These are phyloP conservation scores for Ancistrus triradiatus DNA, from an alignment of 2,113 vertebrate genomes.

Conservation along the genomic window DNA sequence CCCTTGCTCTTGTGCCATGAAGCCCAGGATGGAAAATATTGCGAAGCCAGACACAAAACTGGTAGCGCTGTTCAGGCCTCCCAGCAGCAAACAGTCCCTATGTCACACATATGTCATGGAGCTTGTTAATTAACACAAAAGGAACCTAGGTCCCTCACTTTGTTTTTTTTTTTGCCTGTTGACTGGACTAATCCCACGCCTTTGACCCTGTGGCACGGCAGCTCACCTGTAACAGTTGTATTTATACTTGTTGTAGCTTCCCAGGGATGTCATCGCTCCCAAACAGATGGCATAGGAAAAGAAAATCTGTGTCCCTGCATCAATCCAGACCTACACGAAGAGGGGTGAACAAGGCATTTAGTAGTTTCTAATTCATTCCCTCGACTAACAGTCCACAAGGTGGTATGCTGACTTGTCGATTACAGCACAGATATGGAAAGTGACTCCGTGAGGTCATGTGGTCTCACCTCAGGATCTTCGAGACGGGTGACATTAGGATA, in stretches of 20 bases:
- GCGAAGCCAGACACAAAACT: slow-evolving; percentile 99
- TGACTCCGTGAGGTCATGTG: not conserved
- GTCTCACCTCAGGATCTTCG: slow-evolving; percentile 87
- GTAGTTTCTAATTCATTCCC: too few relatives aligned
- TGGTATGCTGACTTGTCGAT: too few relatives aligned
- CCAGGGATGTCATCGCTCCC: slow-evolving; percentile 98
- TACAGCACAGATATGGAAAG: too few relatives aligned
- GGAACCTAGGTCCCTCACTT: slow-evolving; percentile 57
- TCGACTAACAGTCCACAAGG: too few relatives aligned
- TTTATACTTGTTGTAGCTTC: slow-evolving; percentile 99
- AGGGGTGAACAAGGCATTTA: not conserved
- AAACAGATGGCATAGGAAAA: slow-evolving; percentile 98
- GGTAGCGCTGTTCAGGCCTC: slow-evolving; percentile 99
- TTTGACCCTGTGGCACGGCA: slow-evolving; percentile 54
- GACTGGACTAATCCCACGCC: slow-evolving; percentile 38
- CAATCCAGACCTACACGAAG: slow-evolving; percentile 87
- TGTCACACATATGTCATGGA: slow-evolving; percentile 99
- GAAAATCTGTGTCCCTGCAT: slow-evolving; percentile 98
- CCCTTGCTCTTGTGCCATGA: slow-evolving; percentile 99
- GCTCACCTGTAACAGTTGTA: slow-evolving; percentile 99
- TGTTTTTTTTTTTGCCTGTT: slow-evolving; percentile 42
- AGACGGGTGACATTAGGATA: slow-evolving; percentile 89
- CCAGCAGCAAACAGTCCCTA: slow-evolving; percentile 99
- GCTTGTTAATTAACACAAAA: slow-evolving; percentile 97
- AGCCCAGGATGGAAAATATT: slow-evolving; percentile 99